Conservation (phyloP, 2,113 vertebrate genomes). For the Regulus satrapa region DNA sequence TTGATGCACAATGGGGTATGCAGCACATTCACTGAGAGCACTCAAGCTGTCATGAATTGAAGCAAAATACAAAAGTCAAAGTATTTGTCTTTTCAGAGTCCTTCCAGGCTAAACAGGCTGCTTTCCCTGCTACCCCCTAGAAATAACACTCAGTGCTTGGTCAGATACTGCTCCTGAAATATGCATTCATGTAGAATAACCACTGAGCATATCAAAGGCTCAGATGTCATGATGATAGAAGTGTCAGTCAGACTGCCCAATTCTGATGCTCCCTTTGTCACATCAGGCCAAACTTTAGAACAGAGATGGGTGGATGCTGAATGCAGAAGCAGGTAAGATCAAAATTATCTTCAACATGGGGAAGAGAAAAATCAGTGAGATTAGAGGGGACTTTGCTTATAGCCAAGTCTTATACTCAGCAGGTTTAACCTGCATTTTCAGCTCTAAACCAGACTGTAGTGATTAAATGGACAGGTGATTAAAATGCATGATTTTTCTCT, state of each 20-base stretch:
- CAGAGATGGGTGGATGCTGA: neutral
- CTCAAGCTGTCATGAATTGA: neutral
- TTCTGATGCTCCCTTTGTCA: neutral
- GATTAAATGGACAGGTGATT: neutral
- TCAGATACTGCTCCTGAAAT: neutral
- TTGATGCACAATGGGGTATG: neutral
- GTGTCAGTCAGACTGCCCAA: neutral
- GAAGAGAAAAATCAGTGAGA: neutral
- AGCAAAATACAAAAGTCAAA: neutral
- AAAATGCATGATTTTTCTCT: neutral
- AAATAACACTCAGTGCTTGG: neutral
- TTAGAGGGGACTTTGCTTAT: neutral
- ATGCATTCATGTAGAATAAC: neutral
- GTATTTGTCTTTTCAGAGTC: neutral
- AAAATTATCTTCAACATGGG: neutral
- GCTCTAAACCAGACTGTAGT: neutral
- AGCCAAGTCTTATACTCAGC: neutral
- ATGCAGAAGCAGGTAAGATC: neutral
- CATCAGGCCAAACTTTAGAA: neutral
- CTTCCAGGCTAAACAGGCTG: neutral
- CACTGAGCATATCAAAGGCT: rapidly evolving
- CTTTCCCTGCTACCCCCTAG: rapidly evolving
- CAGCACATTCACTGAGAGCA: neutral
- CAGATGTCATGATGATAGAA: neutral
- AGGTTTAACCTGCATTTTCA: neutral